These are phyloP conservation scores for Muschampia plurimacula DNA, from an alignment of 2,888 invertebrate genomes.

Conservation along the genomic window DNA sequence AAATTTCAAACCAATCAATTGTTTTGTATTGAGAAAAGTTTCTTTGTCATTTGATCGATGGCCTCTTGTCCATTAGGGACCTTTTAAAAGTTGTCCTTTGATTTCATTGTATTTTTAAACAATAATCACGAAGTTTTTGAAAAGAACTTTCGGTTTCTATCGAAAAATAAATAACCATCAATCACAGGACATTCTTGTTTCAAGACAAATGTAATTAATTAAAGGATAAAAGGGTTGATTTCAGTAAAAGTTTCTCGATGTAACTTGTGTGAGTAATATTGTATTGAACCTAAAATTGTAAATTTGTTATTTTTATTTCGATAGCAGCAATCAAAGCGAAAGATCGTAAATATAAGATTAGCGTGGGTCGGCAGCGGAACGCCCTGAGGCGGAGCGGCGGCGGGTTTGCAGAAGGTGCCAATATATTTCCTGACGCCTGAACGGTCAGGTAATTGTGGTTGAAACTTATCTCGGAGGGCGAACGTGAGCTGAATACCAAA, in stretches of 20 bases:
- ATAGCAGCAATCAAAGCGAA: conserved; percentile 43
- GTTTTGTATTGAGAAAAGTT: conserved; percentile 76
- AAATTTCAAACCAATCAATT: conserved; percentile 71
- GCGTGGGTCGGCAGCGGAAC: conserved; percentile 53
- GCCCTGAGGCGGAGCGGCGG: conserved; percentile 51
- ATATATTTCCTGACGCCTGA: conserved; percentile 83
- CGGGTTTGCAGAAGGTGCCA: conserved; percentile 77
- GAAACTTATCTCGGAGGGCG: conserved; percentile 81
- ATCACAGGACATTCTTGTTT: conserved; percentile 67
- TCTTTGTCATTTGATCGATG: conserved; percentile 84
- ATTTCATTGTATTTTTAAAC: conserved; percentile 75
- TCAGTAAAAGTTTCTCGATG: conserved; percentile 6
- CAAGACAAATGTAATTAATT: conserved; percentile 51
- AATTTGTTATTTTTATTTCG: conserved; percentile 35
- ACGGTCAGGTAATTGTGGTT: conserved; percentile 83
- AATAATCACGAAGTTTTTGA: conserved; percentile 71
- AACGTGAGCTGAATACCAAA: conserved; percentile 78
- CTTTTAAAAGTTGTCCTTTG: conserved; percentile 81
- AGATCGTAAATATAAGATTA: conserved; percentile 71
- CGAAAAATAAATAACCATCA: conserved; percentile 70
- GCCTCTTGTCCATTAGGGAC: conserved; percentile 80
- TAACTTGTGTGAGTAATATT: not conserved
- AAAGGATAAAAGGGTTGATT: conserved; percentile 16
- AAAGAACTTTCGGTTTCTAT: conserved; percentile 61
- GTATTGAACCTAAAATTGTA: conserved; percentile 3